Evolutionary conservation across 37 sponge, comb jelly and placozoan species (phyloP).

Genomic region (Haliclona indistincta): DNA sequence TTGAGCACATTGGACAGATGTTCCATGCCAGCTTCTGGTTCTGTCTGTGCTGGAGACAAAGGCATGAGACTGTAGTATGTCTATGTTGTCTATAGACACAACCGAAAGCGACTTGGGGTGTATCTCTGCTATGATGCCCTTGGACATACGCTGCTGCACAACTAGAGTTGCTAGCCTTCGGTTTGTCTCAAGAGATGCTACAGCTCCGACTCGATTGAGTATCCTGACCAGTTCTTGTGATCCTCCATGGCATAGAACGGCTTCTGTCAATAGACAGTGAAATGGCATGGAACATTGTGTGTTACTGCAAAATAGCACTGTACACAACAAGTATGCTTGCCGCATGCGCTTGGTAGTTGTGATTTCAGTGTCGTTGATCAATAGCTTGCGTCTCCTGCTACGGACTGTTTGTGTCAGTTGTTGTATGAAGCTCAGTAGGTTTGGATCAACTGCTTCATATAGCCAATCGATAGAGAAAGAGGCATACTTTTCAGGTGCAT

Average conservation of each 20-base stretch:
- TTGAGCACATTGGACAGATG: slow-evolving; percentile 7
- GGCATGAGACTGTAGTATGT: slow-evolving; percentile 5
- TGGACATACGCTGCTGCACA: neutral
- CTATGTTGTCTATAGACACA: slow-evolving; percentile 4
- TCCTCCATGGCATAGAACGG: neutral
- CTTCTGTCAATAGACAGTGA: neutral
- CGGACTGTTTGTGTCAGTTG: neutral
- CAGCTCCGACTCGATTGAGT: slow-evolving; percentile 15
- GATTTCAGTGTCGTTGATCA: too few relatives aligned
- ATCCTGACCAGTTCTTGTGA: slow-evolving; percentile 3
- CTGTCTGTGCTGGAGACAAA: neutral
- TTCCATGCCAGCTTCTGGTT: slow-evolving; percentile 12
- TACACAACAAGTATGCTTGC: too few relatives aligned
- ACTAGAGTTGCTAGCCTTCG: too few relatives aligned
- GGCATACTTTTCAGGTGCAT: too few relatives aligned
- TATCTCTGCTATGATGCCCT: neutral
- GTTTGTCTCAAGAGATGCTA: slow-evolving; percentile 2
- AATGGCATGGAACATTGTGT: neutral
- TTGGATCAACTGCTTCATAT: neutral
- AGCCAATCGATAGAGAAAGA: too few relatives aligned
- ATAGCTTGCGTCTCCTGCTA: neutral
- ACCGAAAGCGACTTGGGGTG: neutral
- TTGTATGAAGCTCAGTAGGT: neutral
- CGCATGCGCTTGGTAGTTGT: too few relatives aligned
- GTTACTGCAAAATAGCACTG: slow-evolving; percentile 1